Evolutionary conservation across 2,113 vertebrate genomes (phyloP).

Genomic region (Thalassoma bifasciatum): DNA sequence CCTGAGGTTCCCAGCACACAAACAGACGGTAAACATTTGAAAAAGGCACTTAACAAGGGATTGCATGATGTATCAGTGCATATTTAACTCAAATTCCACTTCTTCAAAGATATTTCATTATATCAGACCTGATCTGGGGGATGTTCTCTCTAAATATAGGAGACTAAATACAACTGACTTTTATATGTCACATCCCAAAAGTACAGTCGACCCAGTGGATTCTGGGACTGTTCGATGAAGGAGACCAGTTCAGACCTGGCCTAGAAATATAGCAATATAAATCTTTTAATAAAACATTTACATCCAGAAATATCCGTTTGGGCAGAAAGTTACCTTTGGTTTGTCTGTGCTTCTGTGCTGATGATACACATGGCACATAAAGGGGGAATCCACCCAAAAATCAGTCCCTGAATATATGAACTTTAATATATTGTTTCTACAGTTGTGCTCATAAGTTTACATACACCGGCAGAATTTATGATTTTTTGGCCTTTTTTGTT

Average conservation of each 20-base stretch:
- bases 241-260: constrained; percentile 37
- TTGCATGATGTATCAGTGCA: constrained; percentile 75
- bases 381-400: constrained; percentile 61
- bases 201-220: constrained; percentile 17
- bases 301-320: constrained; percentile 61
- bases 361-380: constrained; percentile 56
- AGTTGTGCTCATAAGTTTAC: too few relatives aligned
- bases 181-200: constrained; percentile 17
- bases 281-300: constrained; percentile 60
- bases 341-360: constrained; percentile 67
- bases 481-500: too few relatives aligned
- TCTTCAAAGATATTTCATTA: constrained; percentile 44
- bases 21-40: constrained; percentile 67
- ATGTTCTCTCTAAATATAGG: constrained; percentile 10
- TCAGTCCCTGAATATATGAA: fast-evolving
- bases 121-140: constrained; percentile 44
- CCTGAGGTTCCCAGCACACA: constrained; percentile 71
- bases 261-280: constrained; percentile 40
- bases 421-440: too few relatives aligned
- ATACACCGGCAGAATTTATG: too few relatives aligned
- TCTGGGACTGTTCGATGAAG: constrained; percentile 38
- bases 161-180: constrained; percentile 23
- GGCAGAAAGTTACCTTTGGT: constrained; percentile 79
- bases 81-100: constrained; percentile 56
- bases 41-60: constrained; percentile 79